Base-by-base conservation (phyloP, 2,797 vertebrate species). In the Neostethus bicornis region DNA sequence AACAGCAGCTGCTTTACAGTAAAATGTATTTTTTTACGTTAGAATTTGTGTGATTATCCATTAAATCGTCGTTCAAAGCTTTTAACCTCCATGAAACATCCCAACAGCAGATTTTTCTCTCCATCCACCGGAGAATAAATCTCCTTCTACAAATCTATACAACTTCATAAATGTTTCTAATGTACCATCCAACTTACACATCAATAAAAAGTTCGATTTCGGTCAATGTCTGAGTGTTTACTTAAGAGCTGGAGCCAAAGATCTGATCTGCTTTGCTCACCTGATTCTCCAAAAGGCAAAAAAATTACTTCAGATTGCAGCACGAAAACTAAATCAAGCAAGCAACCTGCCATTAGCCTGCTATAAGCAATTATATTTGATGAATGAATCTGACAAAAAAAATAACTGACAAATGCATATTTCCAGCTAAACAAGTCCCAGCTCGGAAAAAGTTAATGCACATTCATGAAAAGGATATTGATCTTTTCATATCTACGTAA, bases 351-450 rank as follows among this genome's bases (percentile, higher is more conserved):
- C 20, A 19, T 20, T 19, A 39, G 38, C 9, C 7, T 20, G 0
- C 21, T 39, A 32, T 8, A 35, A 4, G 56, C 16, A 21, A 26
- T 45, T 56, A 32, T 46, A 31, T 37, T 39, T 39, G 38, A 20
- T 19, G 19, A 39, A 45, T 0, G 42, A 37, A 32, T 28, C 34
- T 25, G 44, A 37, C 23, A 42, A 32, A 42, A 20, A 19, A 42
- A 37, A 17, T 13, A 34, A 45, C n/a, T 50, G 3, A 21, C 42
- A 52, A 16, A 13, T 25, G 34, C 37, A 24, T 35, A 45, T 56
- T 45, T 37, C 21, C 29, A 19, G 51, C 26, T 16, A 26, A 49
- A 32, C 56, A 41, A 49, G n/a, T 23, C 47, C 26, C 29, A 44
- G 19, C 20, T 23, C 23, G 26, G 7, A 8, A 39, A 21, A 10